Evolutionary conservation across 2,888 invertebrate species (phyloP).

Genomic region (Melanargia galathea): DNA sequence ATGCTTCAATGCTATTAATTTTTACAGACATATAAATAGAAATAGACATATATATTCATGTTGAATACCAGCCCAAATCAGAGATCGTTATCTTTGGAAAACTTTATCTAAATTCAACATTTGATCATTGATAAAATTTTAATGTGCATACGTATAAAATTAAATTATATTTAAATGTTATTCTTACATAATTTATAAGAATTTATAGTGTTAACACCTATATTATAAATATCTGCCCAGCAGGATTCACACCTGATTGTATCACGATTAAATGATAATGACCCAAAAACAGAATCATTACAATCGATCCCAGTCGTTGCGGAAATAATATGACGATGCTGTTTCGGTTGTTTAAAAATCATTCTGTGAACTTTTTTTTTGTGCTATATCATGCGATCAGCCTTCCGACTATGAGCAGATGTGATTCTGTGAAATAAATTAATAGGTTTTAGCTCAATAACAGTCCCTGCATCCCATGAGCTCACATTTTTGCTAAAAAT

Average conservation of each 20-base stretch:
- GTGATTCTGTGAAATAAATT: too few species aligned
- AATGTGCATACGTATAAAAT: conserved; percentile 2
- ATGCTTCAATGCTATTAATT: too few species aligned
- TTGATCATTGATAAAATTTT: conserved; percentile 11
- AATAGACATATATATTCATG: conserved; percentile 31
- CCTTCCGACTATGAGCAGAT: too few species aligned
- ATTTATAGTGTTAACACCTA: conserved; percentile 18
- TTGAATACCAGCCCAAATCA: conserved; percentile 26
- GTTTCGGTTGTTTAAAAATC: too few species aligned
- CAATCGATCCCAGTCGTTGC: conserved; percentile 4
- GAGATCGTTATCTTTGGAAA: conserved; percentile 36
- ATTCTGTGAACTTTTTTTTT: too few species aligned
- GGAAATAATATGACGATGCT: not conserved
- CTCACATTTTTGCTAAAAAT: too few species aligned
- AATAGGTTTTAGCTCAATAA: too few species aligned
- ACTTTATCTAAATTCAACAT: conserved; percentile 26
- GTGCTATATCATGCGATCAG: too few species aligned
- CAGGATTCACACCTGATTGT: conserved; percentile 16
- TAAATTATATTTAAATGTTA: conserved; percentile 16
- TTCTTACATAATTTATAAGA: conserved; percentile 5
- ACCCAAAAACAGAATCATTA: conserved; percentile 6
- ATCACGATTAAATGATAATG: conserved; percentile 7
- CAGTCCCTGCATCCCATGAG: too few species aligned
- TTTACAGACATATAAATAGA: too few species aligned
- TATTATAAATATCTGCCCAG: conserved; percentile 12